Evolutionary conservation across 2,113 vertebrate genomes (phyloP).

Genomic region (Bombycilla garrulus): DNA sequence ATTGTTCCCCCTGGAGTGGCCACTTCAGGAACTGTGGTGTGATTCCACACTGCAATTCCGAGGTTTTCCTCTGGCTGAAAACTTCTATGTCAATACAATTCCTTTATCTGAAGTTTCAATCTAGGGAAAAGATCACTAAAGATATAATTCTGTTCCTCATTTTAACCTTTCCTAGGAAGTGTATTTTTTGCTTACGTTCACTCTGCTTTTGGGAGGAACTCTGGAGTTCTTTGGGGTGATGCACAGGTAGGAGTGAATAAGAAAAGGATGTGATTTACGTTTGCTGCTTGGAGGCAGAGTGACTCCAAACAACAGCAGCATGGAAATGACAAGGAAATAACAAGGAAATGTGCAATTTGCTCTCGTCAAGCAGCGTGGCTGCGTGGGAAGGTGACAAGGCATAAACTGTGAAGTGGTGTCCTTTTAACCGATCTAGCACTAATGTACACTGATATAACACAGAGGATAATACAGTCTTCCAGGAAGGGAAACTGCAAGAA

Average conservation of each 20-base stretch:
- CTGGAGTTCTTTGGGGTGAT: not conserved
- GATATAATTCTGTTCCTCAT: not conserved
- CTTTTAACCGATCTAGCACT: not conserved
- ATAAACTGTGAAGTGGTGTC: not conserved
- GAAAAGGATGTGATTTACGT: not conserved
- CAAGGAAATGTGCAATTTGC: not conserved
- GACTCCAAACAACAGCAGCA: not conserved
- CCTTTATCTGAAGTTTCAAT: not conserved
- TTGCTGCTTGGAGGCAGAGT: not conserved
- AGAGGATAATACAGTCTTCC: not conserved
- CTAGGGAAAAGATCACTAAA: not conserved
- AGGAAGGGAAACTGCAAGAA: not conserved
- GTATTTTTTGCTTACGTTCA: not conserved
- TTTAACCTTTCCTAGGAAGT: not conserved
- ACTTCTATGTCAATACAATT: not conserved
- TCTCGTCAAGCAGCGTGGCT: not conserved
- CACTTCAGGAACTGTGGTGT: not conserved
- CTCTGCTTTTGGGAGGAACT: not conserved
- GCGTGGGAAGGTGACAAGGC: not conserved
- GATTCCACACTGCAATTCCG: not conserved
- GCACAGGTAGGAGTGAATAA: not conserved
- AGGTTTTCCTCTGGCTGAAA: not conserved
- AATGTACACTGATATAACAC: not conserved
- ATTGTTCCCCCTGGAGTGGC: not conserved
- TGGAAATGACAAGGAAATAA: not conserved